Percentiles rank a stretch among this genome's conserved stretches.
These are phyloP conservation scores for Pogonocichla stellata DNA, from an alignment of 2,113 vertebrate species.

Conservation along the genomic window DNA sequence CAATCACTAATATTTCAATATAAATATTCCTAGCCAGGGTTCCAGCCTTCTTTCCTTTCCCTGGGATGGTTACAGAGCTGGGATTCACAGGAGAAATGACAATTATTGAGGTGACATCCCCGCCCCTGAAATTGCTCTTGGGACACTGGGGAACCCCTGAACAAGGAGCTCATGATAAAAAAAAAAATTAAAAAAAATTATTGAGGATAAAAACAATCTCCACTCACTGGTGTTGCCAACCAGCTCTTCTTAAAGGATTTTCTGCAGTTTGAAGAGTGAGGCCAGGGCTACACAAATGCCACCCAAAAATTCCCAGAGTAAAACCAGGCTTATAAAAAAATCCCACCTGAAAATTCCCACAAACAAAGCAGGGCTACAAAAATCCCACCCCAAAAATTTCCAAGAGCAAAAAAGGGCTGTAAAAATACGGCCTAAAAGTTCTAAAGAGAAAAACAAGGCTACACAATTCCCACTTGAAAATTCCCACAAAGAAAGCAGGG, in stretches of 20 bases:
- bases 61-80: background rate
- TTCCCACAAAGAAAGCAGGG: too few relatives aligned
- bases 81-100: background rate
- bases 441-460: too few relatives aligned
- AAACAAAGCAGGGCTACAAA: too few relatives aligned
- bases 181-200: background rate
- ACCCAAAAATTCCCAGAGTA: too few relatives aligned
- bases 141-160: background rate
- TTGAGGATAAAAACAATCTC: background rate
- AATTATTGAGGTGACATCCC: background rate
- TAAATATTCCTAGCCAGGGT: background rate
- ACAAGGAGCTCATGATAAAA: rapidly evolving
- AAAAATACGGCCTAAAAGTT: too few relatives aligned
- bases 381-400: background rate
- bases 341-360: background rate
- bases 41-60: background rate
- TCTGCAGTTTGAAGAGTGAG: background rate
- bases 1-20: background rate
- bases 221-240: rapidly evolving
- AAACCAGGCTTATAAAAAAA: background rate
- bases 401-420: too few relatives aligned
- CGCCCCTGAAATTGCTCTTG: background rate
- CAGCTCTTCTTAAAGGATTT: background rate
- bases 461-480: too few relatives aligned
- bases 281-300: too few relatives aligned